A percentile compares a stretch with the other conserved stretches of the same genome.
These are phyloP conservation scores for Corydoras maculifer DNA, from an alignment of 2,113 vertebrate species.

Conservation along the genomic window DNA sequence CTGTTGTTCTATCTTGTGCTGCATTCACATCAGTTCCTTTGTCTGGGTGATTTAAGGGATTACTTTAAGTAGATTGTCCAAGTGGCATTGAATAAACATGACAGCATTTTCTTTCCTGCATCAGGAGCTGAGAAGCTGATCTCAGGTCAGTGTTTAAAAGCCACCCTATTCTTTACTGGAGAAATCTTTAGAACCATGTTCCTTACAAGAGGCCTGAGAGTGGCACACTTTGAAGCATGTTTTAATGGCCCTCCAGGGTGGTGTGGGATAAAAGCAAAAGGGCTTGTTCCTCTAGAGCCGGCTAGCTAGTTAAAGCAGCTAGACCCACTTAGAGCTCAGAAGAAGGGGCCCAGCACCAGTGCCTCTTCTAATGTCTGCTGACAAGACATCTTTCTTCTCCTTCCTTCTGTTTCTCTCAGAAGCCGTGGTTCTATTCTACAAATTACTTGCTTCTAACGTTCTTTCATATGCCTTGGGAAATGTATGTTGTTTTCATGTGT, in stretches of 20 bases:
- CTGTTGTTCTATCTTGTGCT: conserved; percentile 22
- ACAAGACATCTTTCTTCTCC: conserved; percentile 12
- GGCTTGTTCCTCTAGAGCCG: conserved; percentile 20
- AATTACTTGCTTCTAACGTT: conserved; percentile 1
- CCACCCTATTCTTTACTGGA: conserved; percentile 23
- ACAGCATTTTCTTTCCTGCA: conserved; percentile 20
- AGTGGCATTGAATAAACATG: conserved; percentile 42
- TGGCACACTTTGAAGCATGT: conserved; percentile 44
- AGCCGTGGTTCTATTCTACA: conserved; percentile 4
- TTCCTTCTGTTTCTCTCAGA: not conserved
- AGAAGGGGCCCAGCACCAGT: conserved; percentile 1
- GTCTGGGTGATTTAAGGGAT: conserved; percentile 35
- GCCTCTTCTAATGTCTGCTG: conserved; percentile 15
- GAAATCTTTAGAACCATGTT: conserved; percentile 19
- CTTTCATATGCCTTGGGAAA: conserved; percentile 14
- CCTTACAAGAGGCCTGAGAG: conserved; percentile 25
- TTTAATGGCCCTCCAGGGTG: conserved; percentile 41
- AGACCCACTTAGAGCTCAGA: conserved; percentile 19
- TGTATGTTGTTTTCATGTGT: conserved; percentile 4
- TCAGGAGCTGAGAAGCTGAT: conserved; percentile 25
- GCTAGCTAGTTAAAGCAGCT: conserved; percentile 30
- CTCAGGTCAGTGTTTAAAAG: conserved; percentile 36
- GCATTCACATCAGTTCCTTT: conserved; percentile 31
- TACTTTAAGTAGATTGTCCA: conserved; percentile 33
- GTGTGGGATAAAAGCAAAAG: conserved; percentile 19